A percentile compares a stretch with the other conserved stretches of the same genome.
phyloP scores from a whole-genome alignment of 2,888 invertebrate genomes.

The Drosophila kuntzei region DNA sequence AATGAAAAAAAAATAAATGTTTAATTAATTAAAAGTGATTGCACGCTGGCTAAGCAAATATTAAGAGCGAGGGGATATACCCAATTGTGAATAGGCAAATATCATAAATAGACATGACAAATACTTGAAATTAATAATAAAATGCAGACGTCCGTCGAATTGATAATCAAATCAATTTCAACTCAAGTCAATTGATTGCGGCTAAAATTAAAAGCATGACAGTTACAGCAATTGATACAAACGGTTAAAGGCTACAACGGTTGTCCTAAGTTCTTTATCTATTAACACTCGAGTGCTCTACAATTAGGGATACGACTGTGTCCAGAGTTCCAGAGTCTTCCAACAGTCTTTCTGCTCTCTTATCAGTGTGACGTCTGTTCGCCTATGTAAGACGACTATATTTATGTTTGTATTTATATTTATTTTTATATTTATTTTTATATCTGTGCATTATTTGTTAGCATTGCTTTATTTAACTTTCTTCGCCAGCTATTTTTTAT shows the following conservation, averaged over 20 bases:
- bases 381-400: conserved; percentile 2
- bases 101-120: conserved; percentile 63
- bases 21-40: conserved; percentile 65
- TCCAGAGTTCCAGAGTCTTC: conserved; percentile 12
- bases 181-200: conserved; percentile 28
- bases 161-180: conserved; percentile 36
- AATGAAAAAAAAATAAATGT: conserved; percentile 13
- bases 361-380: conserved; percentile 25
- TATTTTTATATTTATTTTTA: conserved; percentile 12
- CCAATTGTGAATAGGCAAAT: conserved; percentile 45
- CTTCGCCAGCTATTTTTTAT: conserved; percentile 49
- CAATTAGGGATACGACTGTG: conserved; percentile 51
- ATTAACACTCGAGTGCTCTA: conserved; percentile 31
- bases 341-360: conserved; percentile 17
- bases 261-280: conserved; percentile 15
- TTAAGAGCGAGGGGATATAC: conserved; percentile 12
- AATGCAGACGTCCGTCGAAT: conserved; percentile 15
- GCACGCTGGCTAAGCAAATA: conserved; percentile 44
- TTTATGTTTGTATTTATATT: background rate
- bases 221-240: conserved; percentile 38
- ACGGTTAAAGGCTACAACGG: background rate
- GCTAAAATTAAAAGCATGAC: conserved; percentile 57
- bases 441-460: background rate
- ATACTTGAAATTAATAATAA: conserved; percentile 47
- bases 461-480: conserved; percentile 21